Base-by-base conservation (phyloP, 2,797 vertebrate species). In the Phyllotis vaccarum region DNA sequence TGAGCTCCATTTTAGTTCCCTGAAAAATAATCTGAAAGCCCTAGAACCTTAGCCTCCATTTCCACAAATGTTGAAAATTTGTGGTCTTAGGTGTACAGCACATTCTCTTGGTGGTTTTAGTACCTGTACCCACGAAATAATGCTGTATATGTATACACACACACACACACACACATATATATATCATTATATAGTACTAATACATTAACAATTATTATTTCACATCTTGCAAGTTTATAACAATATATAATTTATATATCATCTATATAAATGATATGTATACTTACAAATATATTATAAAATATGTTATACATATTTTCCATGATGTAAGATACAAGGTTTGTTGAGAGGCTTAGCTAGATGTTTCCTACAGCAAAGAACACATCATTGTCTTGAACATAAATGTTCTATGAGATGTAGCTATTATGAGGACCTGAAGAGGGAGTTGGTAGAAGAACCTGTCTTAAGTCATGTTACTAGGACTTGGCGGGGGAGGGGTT, bases 11-110 rank as follows among this genome's bases (percentile, higher is more conserved):
- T 60, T 75, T 2, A 2, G 17, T 31, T 56, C 94, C 93, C 4
- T 12, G 75, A 70, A 86, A 95, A 74, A 83, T 70, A 93, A 66
- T 37, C 52, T 83, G 43, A 46, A 75, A 83, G 34, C 79, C 49
- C 91, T 40, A 76, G 83, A 58, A 22, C 89, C 82, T 95, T 64
- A 49, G 43, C 37, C 19, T 86, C 1, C 34, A 89, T 72, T 82
- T 83, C 64, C 79, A 68, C 49, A 58, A 86, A 78, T 46, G 3
- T 43, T 56, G 5, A 0, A 40, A 40, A 6, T 86, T n/a, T 82
- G 14, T 88, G 49, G 3, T 72, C 24, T 90, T 60, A 29, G 40
- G 40, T 17, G 10, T 79, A 70, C 31, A 1, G 0, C 9, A 12
- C 19, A 76, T 54, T 34, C 21, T 60, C n/a, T 56, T 81, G 2